Evolutionary conservation across 1,140 invertebrate species (phyloP).

Genomic region (Drosophila pruinosa): DNA sequence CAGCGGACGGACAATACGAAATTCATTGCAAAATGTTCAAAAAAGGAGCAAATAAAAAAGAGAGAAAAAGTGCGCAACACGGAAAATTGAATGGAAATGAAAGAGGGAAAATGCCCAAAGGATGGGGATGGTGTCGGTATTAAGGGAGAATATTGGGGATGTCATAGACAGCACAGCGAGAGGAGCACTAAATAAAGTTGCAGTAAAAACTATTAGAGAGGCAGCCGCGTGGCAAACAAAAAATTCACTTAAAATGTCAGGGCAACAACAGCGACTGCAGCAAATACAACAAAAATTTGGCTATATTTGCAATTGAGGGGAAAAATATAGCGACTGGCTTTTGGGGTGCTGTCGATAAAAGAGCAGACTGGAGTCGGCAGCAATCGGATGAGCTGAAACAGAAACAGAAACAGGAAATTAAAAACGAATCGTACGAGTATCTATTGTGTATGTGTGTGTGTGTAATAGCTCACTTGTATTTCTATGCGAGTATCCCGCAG

Average conservation of each 20-base stretch:
- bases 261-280: constrained; percentile 8
- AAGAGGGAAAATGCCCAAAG: background rate
- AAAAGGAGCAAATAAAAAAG: constrained; percentile 43
- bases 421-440: constrained; percentile 60
- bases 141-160: background rate
- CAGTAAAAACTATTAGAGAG: constrained; percentile 65
- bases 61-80: constrained; percentile 25
- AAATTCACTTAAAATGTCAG: constrained; percentile 55
- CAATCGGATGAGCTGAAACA: constrained; percentile 12
- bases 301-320: constrained; percentile 56
- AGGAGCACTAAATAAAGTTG: constrained; percentile 70
- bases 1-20: constrained; percentile 35
- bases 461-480: background rate
- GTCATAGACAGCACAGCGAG: constrained; percentile 23
- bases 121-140: background rate
- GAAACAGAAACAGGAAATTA: constrained; percentile 71
- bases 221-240: constrained; percentile 29
- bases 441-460: constrained; percentile 11
- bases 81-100: constrained; percentile 61
- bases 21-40: constrained; percentile 69
- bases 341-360: constrained; percentile 23
- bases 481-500: background rate
- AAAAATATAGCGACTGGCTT: constrained; percentile 33
- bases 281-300: constrained; percentile 31
- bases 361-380: constrained; percentile 27